These are phyloP conservation scores for Eumeta japonica DNA, from an alignment of 1,140 invertebrate species.

Conservation along the genomic window DNA sequence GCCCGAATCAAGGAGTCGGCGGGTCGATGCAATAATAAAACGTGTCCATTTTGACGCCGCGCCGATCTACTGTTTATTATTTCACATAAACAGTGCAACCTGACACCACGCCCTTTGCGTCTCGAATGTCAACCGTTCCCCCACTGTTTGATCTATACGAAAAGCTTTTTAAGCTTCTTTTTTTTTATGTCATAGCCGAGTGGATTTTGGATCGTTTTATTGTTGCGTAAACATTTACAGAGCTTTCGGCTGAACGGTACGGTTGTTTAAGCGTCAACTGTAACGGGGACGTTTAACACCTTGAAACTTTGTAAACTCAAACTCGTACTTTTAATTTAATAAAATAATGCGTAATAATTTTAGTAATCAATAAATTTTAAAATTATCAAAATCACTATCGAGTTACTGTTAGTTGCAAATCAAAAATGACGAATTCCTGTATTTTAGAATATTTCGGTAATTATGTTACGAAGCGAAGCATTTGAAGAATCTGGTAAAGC, in stretches of 20 bases:
- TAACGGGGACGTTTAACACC: too few relatives aligned
- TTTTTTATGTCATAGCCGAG: constrained; percentile 56
- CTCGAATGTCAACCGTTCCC: constrained; percentile 43
- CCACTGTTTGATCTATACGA: constrained; percentile 56
- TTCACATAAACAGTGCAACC: constrained; percentile 48
- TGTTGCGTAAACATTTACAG: constrained; percentile 48
- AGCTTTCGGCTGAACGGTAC: constrained; percentile 27
- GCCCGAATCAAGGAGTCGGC: constrained; percentile 31
- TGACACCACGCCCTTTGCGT: constrained; percentile 37
- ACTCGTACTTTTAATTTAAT: too few relatives aligned
- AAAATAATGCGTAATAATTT: too few relatives aligned
- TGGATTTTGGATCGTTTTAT: constrained; percentile 48
- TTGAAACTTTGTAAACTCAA: too few relatives aligned
- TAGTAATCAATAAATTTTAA: too few relatives aligned
- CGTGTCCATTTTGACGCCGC: constrained; percentile 53
- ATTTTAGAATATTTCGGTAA: too few relatives aligned
- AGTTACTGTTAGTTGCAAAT: too few relatives aligned
- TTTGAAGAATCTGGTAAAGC: too few relatives aligned
- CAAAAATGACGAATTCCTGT: too few relatives aligned
- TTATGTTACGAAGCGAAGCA: too few relatives aligned
- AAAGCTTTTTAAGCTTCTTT: constrained; percentile 57
- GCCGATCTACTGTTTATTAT: constrained; percentile 56
- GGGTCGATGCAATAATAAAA: constrained; percentile 51
- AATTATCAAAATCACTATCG: too few relatives aligned
- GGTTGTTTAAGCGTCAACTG: too few relatives aligned